Evolutionary conservation across 2,888 invertebrate genomes (phyloP).

Genomic region (Thymelicus sylvestris): DNA sequence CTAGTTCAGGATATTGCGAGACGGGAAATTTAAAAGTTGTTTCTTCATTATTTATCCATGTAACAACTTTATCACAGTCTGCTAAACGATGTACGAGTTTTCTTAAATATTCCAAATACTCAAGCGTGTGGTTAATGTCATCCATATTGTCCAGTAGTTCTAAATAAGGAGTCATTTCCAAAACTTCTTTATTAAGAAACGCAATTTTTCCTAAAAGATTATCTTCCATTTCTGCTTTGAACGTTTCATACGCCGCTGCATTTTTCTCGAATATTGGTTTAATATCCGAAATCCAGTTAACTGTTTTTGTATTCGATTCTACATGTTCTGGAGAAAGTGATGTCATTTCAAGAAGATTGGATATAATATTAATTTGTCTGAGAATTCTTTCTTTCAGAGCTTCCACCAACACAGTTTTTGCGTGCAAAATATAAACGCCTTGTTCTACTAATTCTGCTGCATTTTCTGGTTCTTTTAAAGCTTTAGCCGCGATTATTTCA

Average conservation of each 20-base stretch:
- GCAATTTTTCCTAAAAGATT: slow-evolving; percentile 88
- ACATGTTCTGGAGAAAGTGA: slow-evolving; percentile 90
- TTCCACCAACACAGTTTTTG: slow-evolving; percentile 89
- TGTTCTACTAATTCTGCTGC: slow-evolving; percentile 93
- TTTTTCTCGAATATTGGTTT: slow-evolving; percentile 93
- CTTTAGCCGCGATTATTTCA: slow-evolving; percentile 87
- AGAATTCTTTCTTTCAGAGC: slow-evolving; percentile 89
- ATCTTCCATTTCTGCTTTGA: slow-evolving; percentile 94
- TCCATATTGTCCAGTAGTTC: slow-evolving; percentile 93
- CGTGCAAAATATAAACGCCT: slow-evolving; percentile 92
- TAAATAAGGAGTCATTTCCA: slow-evolving; percentile 89
- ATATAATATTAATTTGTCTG: slow-evolving; percentile 86
- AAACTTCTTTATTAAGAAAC: slow-evolving; percentile 88
- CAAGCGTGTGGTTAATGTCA: slow-evolving; percentile 89
- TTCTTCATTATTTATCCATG: slow-evolving; percentile 97
- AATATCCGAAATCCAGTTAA: slow-evolving; percentile 93
- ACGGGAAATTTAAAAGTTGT: slow-evolving; percentile 92
- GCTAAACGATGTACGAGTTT: slow-evolving; percentile 90
- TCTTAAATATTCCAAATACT: slow-evolving; percentile 91
- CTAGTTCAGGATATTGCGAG: slow-evolving; percentile 90
- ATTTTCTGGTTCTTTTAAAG: slow-evolving; percentile 89
- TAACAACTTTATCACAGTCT: slow-evolving; percentile 89
- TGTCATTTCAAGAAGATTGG: slow-evolving; percentile 90
- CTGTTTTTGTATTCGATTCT: slow-evolving; percentile 90
- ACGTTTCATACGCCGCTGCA: slow-evolving; percentile 91